Evolutionary conservation across 2,888 invertebrate species (phyloP), one percentile per base, ranked within the genome.

Genomic region (Lithophane ornitopus): DNA sequence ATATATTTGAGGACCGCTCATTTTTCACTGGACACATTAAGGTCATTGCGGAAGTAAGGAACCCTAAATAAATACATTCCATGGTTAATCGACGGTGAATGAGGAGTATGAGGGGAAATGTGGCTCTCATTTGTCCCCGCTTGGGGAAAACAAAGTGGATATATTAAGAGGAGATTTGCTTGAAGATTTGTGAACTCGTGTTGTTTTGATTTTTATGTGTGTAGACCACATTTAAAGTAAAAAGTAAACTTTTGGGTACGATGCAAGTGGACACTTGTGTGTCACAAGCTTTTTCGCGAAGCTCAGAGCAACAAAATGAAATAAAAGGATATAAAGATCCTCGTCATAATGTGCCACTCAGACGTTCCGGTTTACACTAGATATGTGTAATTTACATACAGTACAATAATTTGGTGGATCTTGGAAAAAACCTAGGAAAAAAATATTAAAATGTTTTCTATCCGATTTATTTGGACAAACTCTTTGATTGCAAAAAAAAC

Each of bases 11-110:
- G 68, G 61, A 52, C 70, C 73, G 70, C 77, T 85, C 92, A 94
- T 94, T 93, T 93, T 93, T 94, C 94, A 93, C 91, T 87, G 90
- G 91, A 85, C 92, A 92, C 94, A 94, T 95, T 94, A 94, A 90
- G 91, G 89, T 88, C 88, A 87, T 71, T 87, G 85, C 89, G 90
- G 90, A 90, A 90, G 90, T 89, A 87, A 87, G 89, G 92, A 90
- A 89, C 93, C 95, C 94, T 94, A 95, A 95, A 94, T 94, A 95
- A 95, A 95, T 94, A 95, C 93, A 93, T 94, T 92, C 91, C 87
- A 91, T 90, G 93, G 93, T 92, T 94, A 95, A 96, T 95, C 94
- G 95, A 94, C 95, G 93, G 93, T 94, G 93, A 95, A 95, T 91
- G 90, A 86, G 66, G 77, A 87, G 85, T 76, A 77, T 74, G 87